Base-by-base conservation (phyloP, 2,888 invertebrate species). In the Rhogogaster chlorosoma region DNA sequence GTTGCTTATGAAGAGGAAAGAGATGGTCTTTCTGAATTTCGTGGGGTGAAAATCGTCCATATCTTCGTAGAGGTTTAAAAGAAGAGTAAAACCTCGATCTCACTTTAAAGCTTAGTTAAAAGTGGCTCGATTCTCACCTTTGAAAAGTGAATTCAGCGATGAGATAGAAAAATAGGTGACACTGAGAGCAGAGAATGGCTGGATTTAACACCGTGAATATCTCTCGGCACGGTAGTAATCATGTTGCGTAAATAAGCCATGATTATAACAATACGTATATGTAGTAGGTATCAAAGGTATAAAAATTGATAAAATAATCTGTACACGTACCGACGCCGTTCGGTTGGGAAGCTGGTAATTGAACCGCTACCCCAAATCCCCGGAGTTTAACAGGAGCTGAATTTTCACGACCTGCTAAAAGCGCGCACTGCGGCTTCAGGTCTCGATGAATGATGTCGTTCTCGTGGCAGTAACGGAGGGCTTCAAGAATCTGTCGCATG, bases 371-470 rank as follows among this genome's bases (percentile, higher is more conserved):
- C 0, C 99, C 99, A 93, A 99, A 99, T 15, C 99, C 99, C 38
- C 99, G 99, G 84, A 99, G 95, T 93, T 99, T 99, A 89, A 99
- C 97, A 0, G 99, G 99, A 49, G 99, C 99, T 80, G 99, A 99
- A 94, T 99, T 99, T 93, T 99, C 99, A 89, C 98, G 97, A 84
- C 98, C 98, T 61, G 99, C 99, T 86, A 99, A 94, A 80, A 99
- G 95, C 82, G 99, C 98, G 94, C 99, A 99, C 92, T 99, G 99
- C 12, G 99, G 99, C 90, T 99, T 97, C 89, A 99, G 97, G 94
- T 99, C 99, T 87, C 99, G 96, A 94, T 99, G 99, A 90, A 99
- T 97, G 90, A 99, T 99, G 94, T 99, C 98, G 93, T 99, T 99
- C 94, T 98, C 98, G 94, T 99, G 99, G 93, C 99, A 99, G 95